Evolutionary conservation across 2,797 vertebrate genomes (phyloP).

Genomic region (Lateolabrax maculatus): DNA sequence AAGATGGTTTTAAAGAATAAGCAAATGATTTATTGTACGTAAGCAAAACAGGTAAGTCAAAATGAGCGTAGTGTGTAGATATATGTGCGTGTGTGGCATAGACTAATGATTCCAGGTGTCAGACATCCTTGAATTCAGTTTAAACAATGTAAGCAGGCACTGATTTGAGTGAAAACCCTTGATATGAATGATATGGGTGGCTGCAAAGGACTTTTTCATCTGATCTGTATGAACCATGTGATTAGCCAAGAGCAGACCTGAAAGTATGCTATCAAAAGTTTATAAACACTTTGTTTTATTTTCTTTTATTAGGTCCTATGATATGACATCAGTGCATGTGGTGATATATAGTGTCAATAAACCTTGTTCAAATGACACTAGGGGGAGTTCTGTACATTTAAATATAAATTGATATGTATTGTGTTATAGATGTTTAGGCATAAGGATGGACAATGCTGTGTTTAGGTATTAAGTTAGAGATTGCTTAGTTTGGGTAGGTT

Average conservation of each 20-base stretch:
- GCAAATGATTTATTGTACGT: not conserved
- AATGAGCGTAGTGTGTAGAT: slow-evolving; percentile 13
- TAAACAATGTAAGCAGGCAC: not conserved
- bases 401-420: not conserved
- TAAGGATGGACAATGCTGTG: not conserved
- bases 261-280: not conserved
- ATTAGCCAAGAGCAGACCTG: not conserved
- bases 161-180: not conserved
- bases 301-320: not conserved
- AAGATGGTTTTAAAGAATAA: slow-evolving; percentile 12
- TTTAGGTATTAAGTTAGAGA: not conserved
- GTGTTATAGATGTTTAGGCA: not conserved
- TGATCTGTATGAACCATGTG: not conserved
- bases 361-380: not conserved
- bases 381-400: too few relatives aligned
- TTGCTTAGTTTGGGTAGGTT: not conserved
- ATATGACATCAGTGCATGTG: not conserved
- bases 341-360: not conserved
- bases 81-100: not conserved
- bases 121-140: not conserved
- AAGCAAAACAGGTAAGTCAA: not conserved
- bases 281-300: not conserved
- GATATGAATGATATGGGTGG: not conserved
- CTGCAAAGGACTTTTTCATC: not conserved
- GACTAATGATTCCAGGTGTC: not conserved